A percentile compares a stretch with the other conserved stretches of the same genome.
phyloP scores from a whole-genome alignment of 2,113 vertebrate species.

The Neolamprologus sp. region DNA sequence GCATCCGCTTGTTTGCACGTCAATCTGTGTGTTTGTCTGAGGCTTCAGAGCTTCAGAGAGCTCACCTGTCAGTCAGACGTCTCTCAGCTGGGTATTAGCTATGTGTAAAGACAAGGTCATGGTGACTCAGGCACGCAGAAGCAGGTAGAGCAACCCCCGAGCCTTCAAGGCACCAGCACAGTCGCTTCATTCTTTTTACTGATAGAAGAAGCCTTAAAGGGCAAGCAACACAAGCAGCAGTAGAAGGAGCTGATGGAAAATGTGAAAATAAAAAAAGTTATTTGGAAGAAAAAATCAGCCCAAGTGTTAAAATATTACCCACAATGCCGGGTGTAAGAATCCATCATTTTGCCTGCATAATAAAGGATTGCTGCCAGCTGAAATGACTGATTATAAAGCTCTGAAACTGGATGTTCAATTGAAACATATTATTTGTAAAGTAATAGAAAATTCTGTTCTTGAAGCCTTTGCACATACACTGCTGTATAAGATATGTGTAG shows the following conservation, averaged over 20 bases:
- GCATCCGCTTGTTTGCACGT: neutral
- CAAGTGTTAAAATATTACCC: neutral
- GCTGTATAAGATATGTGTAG: neutral
- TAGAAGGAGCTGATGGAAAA: neutral
- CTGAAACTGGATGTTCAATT: neutral
- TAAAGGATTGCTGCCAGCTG: neutral
- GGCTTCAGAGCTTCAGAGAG: neutral
- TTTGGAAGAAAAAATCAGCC: neutral
- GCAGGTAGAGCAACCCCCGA: constrained; percentile 11
- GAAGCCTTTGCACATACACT: neutral
- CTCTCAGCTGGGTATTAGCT: constrained; percentile 30
- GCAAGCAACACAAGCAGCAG: neutral
- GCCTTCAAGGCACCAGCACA: neutral
- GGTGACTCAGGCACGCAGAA: constrained; percentile 17
- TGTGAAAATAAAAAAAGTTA: neutral
- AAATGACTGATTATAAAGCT: neutral
- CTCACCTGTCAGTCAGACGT: constrained; percentile 43
- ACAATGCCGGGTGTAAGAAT: neutral
- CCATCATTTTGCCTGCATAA: neutral
- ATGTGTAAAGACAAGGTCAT: constrained; percentile 52
- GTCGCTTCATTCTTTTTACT: neutral
- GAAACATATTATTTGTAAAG: neutral
- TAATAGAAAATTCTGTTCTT: neutral
- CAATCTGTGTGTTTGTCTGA: constrained; percentile 23
- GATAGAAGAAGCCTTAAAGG: neutral